phyloP scores from a whole-genome alignment of 2,888 invertebrate species.

The Epistrophe eligans region DNA sequence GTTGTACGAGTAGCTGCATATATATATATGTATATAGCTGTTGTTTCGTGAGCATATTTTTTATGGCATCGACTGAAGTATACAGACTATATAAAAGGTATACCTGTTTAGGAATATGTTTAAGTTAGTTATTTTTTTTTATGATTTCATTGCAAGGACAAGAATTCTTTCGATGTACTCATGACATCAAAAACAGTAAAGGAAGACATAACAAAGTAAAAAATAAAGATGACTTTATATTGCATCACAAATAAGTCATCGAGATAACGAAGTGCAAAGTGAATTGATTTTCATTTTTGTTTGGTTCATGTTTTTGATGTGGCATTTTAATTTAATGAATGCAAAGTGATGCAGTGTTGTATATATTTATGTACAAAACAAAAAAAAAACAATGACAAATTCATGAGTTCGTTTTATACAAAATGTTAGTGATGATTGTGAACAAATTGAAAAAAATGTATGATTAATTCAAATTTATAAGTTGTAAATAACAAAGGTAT shows the following conservation, averaged over 20 bases:
- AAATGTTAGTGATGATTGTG: background rate
- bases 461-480: background rate
- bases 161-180: background rate
- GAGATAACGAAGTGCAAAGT: slow-evolving; percentile 67
- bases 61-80: slow-evolving; percentile 39
- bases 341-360: slow-evolving; percentile 12
- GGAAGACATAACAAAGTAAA: background rate
- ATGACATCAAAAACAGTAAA: background rate
- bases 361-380: background rate
- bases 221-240: slow-evolving; percentile 8
- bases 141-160: slow-evolving; percentile 43
- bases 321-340: slow-evolving; percentile 43
- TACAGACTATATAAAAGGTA: slow-evolving; percentile 3
- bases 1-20: background rate
- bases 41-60: slow-evolving; percentile 37
- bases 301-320: slow-evolving; percentile 1
- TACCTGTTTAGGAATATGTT: slow-evolving; percentile 56
- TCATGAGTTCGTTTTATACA: background rate
- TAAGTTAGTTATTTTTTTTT: slow-evolving; percentile 26
- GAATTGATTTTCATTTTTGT: slow-evolving; percentile 49
- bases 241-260: slow-evolving; percentile 40
- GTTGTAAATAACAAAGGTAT: too few relatives aligned
- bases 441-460: background rate
- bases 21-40: slow-evolving; percentile 5
- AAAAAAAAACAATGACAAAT: background rate